phyloP scores from a whole-genome alignment of 2,888 invertebrate species.

The Chrysina gloriosa region DNA sequence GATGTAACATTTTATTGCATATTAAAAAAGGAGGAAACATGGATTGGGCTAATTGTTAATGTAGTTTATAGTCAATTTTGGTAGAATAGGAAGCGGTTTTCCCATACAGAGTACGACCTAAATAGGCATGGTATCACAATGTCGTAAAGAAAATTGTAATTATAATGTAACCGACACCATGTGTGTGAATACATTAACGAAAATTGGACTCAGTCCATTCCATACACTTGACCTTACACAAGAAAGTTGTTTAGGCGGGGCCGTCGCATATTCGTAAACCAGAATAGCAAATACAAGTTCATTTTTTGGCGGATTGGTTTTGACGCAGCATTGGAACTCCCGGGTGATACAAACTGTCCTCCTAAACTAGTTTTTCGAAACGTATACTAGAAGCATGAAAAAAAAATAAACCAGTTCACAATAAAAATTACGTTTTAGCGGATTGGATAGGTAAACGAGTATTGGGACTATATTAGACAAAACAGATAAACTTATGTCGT shows the following conservation, averaged over 20 bases:
- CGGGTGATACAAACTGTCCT: not conserved
- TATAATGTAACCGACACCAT: no score
- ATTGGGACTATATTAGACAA: no score
- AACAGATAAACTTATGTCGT: no score
- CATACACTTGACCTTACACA: slow-evolving; percentile 15
- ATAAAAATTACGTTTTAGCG: not conserved
- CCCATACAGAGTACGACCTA: no score
- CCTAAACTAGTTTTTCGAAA: not conserved
- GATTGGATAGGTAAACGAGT: no score
- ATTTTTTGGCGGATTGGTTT: not conserved
- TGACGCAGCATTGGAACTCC: not conserved
- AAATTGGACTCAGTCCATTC: not conserved
- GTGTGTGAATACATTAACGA: no score
- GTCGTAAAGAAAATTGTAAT: no score
- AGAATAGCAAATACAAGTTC: slow-evolving; percentile 10
- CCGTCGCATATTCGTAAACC: not conserved
- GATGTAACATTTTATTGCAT: not conserved
- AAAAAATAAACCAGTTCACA: slow-evolving; percentile 10
- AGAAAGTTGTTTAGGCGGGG: slow-evolving; percentile 23
- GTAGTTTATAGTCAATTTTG: no score
- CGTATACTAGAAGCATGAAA: not conserved
- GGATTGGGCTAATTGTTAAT: no score
- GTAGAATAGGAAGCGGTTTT: no score
- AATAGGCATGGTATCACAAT: no score
- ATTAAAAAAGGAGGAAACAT: not conserved